Base-by-base conservation (phyloP, 1,140 invertebrate genomes). In the Pygmarrhopalites habei region DNA sequence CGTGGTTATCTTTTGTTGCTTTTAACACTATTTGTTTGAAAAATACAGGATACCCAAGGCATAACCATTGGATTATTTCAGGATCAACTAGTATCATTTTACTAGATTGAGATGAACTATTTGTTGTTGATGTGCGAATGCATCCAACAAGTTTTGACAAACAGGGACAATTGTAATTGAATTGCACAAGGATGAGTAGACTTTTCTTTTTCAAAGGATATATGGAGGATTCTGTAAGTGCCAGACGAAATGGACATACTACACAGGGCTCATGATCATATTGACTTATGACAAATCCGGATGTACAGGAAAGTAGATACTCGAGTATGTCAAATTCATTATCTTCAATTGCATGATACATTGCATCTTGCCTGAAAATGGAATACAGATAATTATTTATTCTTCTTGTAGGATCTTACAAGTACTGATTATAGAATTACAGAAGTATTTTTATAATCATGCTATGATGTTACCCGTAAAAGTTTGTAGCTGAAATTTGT, bases 391-490 rank as follows among this genome's bases (percentile, higher is more conserved):
- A 35, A 61, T 52, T n/a, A n/a, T n/a, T n/a, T n/a, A n/a, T n/a
- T n/a, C n/a, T n/a, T n/a, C n/a, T n/a, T n/a, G n/a, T n/a, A n/a
- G n/a, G n/a, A n/a, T n/a, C n/a, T n/a, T n/a, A n/a, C n/a, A n/a
- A n/a, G n/a, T n/a, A n/a, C n/a, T n/a, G n/a, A n/a, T n/a, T n/a
- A n/a, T n/a, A n/a, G n/a, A n/a, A n/a, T n/a, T n/a, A n/a, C n/a
- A n/a, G n/a, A n/a, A n/a, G n/a, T n/a, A n/a, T n/a, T n/a, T n/a
- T n/a, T n/a, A n/a, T n/a, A n/a, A n/a, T n/a, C n/a, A n/a, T n/a
- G n/a, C n/a, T n/a, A n/a, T n/a, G n/a, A n/a, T 44, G 26, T 62
- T 64, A 71, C 69, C 66, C 69, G 32, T 71, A 71, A 55, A 71
- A 71, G 43, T 68, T 68, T 17, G 57, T 66, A 10, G 17, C 19